Evolutionary conservation across 2,113 vertebrate species (phyloP).

Genomic region (Monarcha castaneiventris): DNA sequence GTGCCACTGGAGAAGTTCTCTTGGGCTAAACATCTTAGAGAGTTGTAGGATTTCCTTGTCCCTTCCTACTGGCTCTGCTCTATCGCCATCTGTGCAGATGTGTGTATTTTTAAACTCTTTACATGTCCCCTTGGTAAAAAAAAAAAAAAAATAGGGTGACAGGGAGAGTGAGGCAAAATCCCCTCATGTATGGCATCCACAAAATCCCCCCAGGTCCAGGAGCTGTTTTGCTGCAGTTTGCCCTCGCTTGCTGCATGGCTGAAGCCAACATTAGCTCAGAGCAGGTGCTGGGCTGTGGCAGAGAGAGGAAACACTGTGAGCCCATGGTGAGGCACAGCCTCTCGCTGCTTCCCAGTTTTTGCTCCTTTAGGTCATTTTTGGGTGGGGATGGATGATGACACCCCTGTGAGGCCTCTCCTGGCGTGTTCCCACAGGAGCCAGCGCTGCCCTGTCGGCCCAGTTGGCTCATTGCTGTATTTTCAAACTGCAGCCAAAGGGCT

Average conservation of each 20-base stretch:
- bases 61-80: not conserved
- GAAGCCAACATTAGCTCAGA: not conserved
- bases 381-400: not conserved
- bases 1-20: not conserved
- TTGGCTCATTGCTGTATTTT: not conserved
- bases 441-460: not conserved
- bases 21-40: not conserved
- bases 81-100: not conserved
- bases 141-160: fast-evolving
- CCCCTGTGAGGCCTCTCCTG: not conserved
- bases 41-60: not conserved
- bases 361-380: not conserved
- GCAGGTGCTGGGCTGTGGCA: not conserved
- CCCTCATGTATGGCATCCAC: not conserved
- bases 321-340: not conserved
- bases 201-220: not conserved
- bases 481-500: not conserved
- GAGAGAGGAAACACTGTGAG: not conserved
- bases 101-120: not conserved
- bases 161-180: not conserved
- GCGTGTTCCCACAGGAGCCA: not conserved
- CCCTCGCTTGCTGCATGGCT: fast-evolving
- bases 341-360: not conserved
- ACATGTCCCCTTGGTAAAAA: not conserved
- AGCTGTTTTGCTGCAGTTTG: not conserved